Evolutionary conservation across 2,888 invertebrate genomes (phyloP), one percentile per base, ranked within the genome.

Genomic region (Tenthredo amoena): DNA sequence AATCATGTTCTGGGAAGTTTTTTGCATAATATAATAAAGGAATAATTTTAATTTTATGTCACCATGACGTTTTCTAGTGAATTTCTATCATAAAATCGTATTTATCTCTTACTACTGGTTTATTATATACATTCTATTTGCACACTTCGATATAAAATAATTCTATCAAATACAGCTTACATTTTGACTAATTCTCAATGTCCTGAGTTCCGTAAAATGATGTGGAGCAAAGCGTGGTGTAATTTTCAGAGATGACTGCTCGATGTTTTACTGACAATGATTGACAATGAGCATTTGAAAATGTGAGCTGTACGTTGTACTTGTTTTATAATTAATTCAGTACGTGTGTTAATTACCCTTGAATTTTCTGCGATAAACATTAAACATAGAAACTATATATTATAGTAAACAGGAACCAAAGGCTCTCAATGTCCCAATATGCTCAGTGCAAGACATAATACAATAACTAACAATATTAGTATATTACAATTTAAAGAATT

Each of bases 391-490:
- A n/a, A 62, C 37, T 62, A 12, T 40, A 68, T 34, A 58, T 62
- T 62, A 43, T 62, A 81, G 21, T 62, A 40, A 81, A 81, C 81
- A 62, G 81, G 81, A 81, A 81, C 58, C 81, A 85, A 87, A 89
- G 86, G 85, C 87, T 88, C 87, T 88, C 90, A 87, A 87, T 85
- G 81, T 88, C 86, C 87, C 86, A 84, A 87, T 86, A 88, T 86
- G 87, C 87, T 90, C 88, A 87, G 86, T 86, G 88, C 87, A 86
- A 86, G 87, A 90, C 87, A 86, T 85, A 87, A 89, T 89, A 89
- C 90, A 88, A 88, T 90, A 89, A 89, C 81, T 88, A 88, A 88
- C 50, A 62, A 74, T 84, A 71, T 65, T 82, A 82, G 82, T 65
- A 82, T 65, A 65, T 43, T 65, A 82, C 37, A 82, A 65, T 82